Conservation (phyloP, 2,113 vertebrate species). For the Lipophrys pholis region DNA sequence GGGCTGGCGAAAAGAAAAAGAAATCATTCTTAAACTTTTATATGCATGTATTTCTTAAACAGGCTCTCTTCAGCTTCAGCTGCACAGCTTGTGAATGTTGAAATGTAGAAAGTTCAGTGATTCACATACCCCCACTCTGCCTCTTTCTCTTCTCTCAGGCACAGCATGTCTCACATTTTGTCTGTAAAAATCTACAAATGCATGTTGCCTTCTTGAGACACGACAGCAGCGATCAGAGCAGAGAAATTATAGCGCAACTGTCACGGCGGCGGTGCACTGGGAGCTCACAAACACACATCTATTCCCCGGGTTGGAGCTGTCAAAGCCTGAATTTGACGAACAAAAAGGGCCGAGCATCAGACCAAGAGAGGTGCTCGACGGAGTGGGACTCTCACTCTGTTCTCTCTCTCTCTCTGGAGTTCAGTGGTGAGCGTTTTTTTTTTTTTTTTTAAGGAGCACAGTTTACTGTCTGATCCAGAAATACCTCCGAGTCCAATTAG, state of each 20-base stretch:
- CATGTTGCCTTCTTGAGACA: slow-evolving; percentile 47
- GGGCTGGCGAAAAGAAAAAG: neutral
- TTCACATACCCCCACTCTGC: slow-evolving; percentile 12
- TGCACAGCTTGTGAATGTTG: neutral
- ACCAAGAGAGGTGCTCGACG: slow-evolving; percentile 42
- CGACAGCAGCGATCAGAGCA: slow-evolving; percentile 61
- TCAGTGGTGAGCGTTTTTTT: slow-evolving; percentile 31
- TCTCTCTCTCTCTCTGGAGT: slow-evolving; percentile 44
- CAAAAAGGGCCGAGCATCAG: slow-evolving; percentile 45
- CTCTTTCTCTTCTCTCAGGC: slow-evolving; percentile 2
- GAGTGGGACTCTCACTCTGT: slow-evolving; percentile 27
- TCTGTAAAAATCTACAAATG: slow-evolving; percentile 42
- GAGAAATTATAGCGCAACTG: slow-evolving; percentile 56
- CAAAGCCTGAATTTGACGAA: slow-evolving; percentile 51
- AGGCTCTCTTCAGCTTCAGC: slow-evolving; percentile 5
- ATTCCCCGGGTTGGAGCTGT: slow-evolving; percentile 66
- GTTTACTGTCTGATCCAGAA: slow-evolving; percentile 46
- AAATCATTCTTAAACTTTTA: neutral
- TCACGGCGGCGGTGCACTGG: slow-evolving; percentile 31
- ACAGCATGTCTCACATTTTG: slow-evolving; percentile 42
- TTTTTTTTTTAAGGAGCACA: slow-evolving; percentile 46
- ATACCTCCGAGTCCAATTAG: slow-evolving; percentile 76
- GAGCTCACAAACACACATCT: slow-evolving; percentile 32
- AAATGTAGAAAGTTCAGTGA: slow-evolving; percentile 11
- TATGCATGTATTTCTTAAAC: neutral